These are phyloP conservation scores for Triplophysa bombifrons DNA, from an alignment of 2,797 vertebrate species.

Conservation along the genomic window DNA sequence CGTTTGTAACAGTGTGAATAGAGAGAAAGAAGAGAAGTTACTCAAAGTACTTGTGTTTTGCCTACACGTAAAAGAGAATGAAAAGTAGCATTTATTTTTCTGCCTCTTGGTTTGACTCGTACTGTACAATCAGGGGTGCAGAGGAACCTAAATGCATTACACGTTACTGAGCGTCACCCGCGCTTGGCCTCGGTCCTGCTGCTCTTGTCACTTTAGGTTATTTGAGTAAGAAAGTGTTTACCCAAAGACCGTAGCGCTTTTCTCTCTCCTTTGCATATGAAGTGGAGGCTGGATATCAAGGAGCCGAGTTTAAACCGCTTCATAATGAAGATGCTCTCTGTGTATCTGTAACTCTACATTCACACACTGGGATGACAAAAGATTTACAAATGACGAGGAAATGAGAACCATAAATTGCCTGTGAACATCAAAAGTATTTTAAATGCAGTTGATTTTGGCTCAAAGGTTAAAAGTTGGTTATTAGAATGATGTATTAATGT, in stretches of 20 bases:
- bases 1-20: conserved; percentile 64
- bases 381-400: conserved; percentile 31
- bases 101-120: conserved; percentile 68
- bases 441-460: too few relatives aligned
- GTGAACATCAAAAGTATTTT: too few relatives aligned
- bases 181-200: conserved; percentile 46
- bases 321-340: conserved; percentile 46
- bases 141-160: conserved; percentile 81
- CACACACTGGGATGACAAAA: conserved; percentile 30
- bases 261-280: conserved; percentile 80
- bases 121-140: conserved; percentile 78
- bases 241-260: conserved; percentile 72
- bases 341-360: conserved; percentile 38
- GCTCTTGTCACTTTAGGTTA: conserved; percentile 81
- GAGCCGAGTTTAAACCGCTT: conserved; percentile 70
- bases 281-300: conserved; percentile 73
- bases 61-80: conserved; percentile 71
- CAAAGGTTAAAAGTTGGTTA: too few relatives aligned
- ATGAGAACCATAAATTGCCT: not conserved
- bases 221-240: conserved; percentile 80
- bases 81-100: conserved; percentile 79
- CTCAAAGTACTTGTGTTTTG: conserved; percentile 73
- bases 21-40: conserved; percentile 50
- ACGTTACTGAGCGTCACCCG: conserved; percentile 66
- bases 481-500: too few relatives aligned